Evolutionary conservation across 2,888 invertebrate species (phyloP).

Genomic region (Gastracanthus pulcherrimus): DNA sequence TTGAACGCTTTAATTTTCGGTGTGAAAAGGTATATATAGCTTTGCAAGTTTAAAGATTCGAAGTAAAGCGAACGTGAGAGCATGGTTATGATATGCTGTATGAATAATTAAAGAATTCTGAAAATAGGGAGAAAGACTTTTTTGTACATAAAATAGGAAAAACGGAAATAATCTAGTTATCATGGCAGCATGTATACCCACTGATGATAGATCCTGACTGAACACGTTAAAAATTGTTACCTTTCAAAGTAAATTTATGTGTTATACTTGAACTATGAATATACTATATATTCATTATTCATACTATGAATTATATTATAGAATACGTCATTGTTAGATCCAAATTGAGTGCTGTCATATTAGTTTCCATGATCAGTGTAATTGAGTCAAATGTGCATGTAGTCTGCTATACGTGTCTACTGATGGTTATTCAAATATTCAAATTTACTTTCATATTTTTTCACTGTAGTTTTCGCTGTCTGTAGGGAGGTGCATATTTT

Average conservation of each 20-base stretch:
- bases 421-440: neutral
- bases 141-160: neutral
- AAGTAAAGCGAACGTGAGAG: neutral
- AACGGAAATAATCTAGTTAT: neutral
- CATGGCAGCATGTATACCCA: neutral
- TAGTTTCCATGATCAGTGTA: neutral
- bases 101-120: neutral
- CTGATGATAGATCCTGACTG: neutral
- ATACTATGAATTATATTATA: too few species aligned
- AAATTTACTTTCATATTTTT: neutral
- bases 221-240: neutral
- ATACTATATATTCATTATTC: too few species aligned
- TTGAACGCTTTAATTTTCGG: constrained; percentile 6
- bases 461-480: neutral
- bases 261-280: too few species aligned
- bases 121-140: neutral
- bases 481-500: neutral
- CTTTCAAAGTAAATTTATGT: neutral
- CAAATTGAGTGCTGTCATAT: neutral
- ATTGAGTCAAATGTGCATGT: neutral
- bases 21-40: neutral
- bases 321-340: neutral
- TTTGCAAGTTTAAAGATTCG: neutral
- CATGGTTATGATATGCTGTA: neutral
- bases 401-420: neutral